A percentile compares a stretch with the other conserved stretches of the same genome.
Evolutionary conservation across 1,140 invertebrate genomes (phyloP).

Genomic region (Holcopasites calliopsidis): DNA sequence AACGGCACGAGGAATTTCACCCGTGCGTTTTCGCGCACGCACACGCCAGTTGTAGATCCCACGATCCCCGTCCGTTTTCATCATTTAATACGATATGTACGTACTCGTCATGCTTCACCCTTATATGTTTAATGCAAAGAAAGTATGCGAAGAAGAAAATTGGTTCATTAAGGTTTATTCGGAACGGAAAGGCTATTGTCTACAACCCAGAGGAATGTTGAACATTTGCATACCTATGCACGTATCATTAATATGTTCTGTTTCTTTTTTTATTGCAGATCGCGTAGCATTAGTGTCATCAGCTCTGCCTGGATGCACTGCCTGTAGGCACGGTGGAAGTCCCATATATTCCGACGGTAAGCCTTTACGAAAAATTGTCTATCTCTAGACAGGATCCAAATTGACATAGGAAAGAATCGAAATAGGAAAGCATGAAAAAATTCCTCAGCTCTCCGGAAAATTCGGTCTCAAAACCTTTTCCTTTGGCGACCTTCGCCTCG

Average conservation of each 20-base stretch:
- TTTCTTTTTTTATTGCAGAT: no score
- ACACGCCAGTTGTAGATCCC: slow-evolving; percentile 1
- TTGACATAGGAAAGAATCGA: background rate
- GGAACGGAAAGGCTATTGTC: background rate
- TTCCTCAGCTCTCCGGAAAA: background rate
- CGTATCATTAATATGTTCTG: slow-evolving; percentile 6
- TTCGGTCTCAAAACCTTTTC: slow-evolving; percentile 47
- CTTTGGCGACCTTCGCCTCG: slow-evolving; percentile 60
- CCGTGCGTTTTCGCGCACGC: slow-evolving; percentile 6
- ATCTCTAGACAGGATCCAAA: no score
- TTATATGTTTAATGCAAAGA: background rate
- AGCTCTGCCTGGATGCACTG: slow-evolving; percentile 72
- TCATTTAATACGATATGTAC: slow-evolving; percentile 8
- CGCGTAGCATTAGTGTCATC: slow-evolving; percentile 74
- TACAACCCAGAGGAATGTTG: background rate
- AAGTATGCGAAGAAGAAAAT: background rate
- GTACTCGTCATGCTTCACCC: background rate
- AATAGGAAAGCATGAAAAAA: background rate
- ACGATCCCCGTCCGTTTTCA: slow-evolving; percentile 27
- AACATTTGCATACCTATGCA: background rate
- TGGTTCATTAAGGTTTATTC: background rate
- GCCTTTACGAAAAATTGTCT: slow-evolving; percentile 35
- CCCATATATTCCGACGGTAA: slow-evolving; percentile 73
- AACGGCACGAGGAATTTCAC: slow-evolving; percentile 42
- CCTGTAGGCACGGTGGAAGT: slow-evolving; percentile 71